Conservation (phyloP, 2,797 vertebrate genomes). For the Darevskia mixta region DNA sequence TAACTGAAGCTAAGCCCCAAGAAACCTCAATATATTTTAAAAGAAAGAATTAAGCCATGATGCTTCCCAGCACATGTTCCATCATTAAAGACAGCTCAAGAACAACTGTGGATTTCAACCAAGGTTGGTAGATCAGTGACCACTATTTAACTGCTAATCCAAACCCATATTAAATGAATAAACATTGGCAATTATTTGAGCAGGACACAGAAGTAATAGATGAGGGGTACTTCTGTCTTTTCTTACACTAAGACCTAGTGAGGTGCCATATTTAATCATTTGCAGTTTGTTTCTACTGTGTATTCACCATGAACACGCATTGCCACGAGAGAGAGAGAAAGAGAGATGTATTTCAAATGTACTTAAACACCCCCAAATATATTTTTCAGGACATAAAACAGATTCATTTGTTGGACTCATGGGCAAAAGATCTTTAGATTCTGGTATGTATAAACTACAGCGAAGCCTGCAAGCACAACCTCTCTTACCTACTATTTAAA, state of each 20-base stretch:
- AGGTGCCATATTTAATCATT: conserved; percentile 5
- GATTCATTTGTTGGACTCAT: conserved; percentile 88
- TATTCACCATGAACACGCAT: conserved; percentile 47
- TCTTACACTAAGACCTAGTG: background rate
- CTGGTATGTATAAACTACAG: conserved; percentile 82
- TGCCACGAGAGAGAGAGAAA: conserved; percentile 36
- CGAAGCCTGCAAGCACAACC: conserved; percentile 42
- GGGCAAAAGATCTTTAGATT: conserved; percentile 86
- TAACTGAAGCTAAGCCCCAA: background rate
- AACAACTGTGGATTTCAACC: background rate
- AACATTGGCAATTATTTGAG: background rate
- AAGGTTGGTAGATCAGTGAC: background rate
- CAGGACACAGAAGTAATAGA: conserved; percentile 14
- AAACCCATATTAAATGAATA: background rate
- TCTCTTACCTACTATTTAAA: conserved; percentile 49
- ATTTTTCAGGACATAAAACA: conserved; percentile 86
- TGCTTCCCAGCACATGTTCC: background rate
- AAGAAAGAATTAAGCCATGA: background rate
- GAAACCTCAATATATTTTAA: background rate
- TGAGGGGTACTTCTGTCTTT: accelerated
- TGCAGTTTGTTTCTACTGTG: conserved; percentile 23
- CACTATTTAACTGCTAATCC: background rate
- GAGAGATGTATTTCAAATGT: conserved; percentile 57
- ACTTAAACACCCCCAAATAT: conserved; percentile 79
- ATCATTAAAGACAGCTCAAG: background rate